A percentile compares a stretch with the other conserved stretches of the same genome.
These are phyloP conservation scores for Drosophila mulleri DNA, from an alignment of 2,888 invertebrate genomes.

Conservation along the genomic window DNA sequence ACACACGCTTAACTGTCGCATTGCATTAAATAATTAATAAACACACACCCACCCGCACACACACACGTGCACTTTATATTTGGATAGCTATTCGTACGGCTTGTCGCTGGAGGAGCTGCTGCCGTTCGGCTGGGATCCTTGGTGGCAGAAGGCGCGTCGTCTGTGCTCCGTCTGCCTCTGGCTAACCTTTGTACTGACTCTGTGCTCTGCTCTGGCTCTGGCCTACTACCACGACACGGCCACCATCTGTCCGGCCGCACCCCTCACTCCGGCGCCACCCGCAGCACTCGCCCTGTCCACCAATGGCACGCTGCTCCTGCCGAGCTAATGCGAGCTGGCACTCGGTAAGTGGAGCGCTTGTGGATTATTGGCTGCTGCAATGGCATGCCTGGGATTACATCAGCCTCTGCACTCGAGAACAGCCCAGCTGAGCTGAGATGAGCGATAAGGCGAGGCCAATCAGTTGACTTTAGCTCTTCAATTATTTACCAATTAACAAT, in stretches of 20 bases:
- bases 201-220: slow-evolving; percentile 85
- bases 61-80: slow-evolving; percentile 17
- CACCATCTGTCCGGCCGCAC: slow-evolving; percentile 43
- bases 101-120: slow-evolving; percentile 86
- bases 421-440: slow-evolving; percentile 19
- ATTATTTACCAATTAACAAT: slow-evolving; percentile 10
- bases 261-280: slow-evolving; percentile 32
- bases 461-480: slow-evolving; percentile 18
- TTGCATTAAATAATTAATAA: slow-evolving; percentile 75
- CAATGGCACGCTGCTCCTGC: slow-evolving; percentile 44
- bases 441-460: slow-evolving; percentile 31
- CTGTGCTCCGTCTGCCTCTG: slow-evolving; percentile 86
- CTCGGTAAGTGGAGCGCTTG: slow-evolving; percentile 5
- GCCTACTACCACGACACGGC: slow-evolving; percentile 65
- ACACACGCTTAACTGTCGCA: slow-evolving; percentile 66
- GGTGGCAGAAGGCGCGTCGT: slow-evolving; percentile 86
- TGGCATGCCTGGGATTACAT: slow-evolving; percentile 55
- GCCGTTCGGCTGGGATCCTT: slow-evolving; percentile 84
- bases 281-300: slow-evolving; percentile 37
- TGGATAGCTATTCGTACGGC: slow-evolving; percentile 74
- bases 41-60: slow-evolving; percentile 5
- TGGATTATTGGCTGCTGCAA: slow-evolving; percentile 53
- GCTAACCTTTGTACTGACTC: slow-evolving; percentile 85
- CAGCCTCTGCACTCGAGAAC: slow-evolving; percentile 38
- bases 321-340: slow-evolving; percentile 32